Evolutionary conservation across 2,797 vertebrate species (phyloP).

Genomic region (Astyanax mexicanus): DNA sequence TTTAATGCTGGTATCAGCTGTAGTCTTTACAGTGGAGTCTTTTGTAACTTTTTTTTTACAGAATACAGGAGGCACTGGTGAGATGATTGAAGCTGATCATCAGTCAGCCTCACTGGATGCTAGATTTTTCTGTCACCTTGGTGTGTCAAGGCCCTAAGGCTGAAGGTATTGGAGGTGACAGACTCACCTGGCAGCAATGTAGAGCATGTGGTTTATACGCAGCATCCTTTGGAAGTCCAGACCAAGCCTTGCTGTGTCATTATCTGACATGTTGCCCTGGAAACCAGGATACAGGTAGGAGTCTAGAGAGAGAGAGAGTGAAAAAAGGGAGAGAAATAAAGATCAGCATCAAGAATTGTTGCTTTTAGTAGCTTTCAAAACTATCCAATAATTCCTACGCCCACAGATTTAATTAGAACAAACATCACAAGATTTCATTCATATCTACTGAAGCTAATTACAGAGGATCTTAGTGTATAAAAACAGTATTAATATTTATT

Average conservation of each 20-base stretch:
- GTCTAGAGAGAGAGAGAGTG: conserved; percentile 59
- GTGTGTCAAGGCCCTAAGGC: background rate
- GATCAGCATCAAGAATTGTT: background rate
- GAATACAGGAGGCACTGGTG: background rate
- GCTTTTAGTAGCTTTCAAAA: conserved; percentile 25
- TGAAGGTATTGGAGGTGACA: conserved; percentile 36
- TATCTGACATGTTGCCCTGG: conserved; percentile 87
- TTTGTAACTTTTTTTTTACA: background rate
- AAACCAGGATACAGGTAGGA: conserved; percentile 85
- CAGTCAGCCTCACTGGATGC: background rate
- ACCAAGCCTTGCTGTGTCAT: conserved; percentile 85
- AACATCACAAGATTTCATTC: conserved; percentile 30
- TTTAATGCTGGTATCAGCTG: background rate
- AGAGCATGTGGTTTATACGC: conserved; percentile 89
- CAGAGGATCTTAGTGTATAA: conserved; percentile 16
- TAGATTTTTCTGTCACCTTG: background rate
- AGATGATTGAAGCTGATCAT: background rate
- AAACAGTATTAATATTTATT: conserved; percentile 26
- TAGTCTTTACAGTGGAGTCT: background rate
- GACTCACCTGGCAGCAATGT: conserved; percentile 91
- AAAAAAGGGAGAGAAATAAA: background rate
- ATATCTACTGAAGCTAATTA: conserved; percentile 35
- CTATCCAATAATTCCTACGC: conserved; percentile 2
- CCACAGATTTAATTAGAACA: conserved; percentile 27
- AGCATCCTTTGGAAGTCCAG: conserved; percentile 94